Base-by-base conservation (phyloP, 2,113 vertebrate genomes). In the Hemichromis elongatus region DNA sequence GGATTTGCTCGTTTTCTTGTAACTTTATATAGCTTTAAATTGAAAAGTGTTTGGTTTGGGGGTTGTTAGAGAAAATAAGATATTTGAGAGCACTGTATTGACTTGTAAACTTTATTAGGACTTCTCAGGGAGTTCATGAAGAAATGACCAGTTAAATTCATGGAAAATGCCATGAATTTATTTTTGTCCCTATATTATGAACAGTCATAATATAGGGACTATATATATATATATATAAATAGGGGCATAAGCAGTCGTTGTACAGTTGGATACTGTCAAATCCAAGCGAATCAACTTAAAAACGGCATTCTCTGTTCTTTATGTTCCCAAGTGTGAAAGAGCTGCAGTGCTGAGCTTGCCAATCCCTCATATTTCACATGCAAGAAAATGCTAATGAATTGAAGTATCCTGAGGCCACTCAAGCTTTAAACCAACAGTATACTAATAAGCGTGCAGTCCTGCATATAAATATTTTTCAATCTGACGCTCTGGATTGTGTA, bases 311-410 rank as follows among this genome's bases (percentile, higher is more conserved):
- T 42, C 21, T 16, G 9, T 30, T 68, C 52, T 75, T 37, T 63
- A 3, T 63, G 66, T 81, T 70, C 66, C 24, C 12, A 84, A 28
- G 28, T 12, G 42, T 87, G 56, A 59, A 83, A 59, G 53, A 61
- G 81, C 83, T 82, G 26, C 52, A 53, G 37, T 66, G 84, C 75
- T 53, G 57, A 84, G 54, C 54, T 85, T 84, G 50, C 79, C 6
- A 88, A 88, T 47, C 47, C 82, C 92, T 91, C 52, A 90, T 86
- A 89, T 92, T 93, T 88, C 73, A 77, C 73, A 90, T 90, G 85
- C 86, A 86, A 88, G 89, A 53, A 92, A 85, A 94, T 94, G 92
- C 91, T 88, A 93, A 93, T 94, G 83, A 94, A 86, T 52, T 90
- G 87, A 86, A 81, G 85, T 86, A 91, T 90, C 88, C 88, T 70